Evolutionary conservation across 2,113 vertebrate species (phyloP), one percentile per base, ranked within the genome.

Genomic region (Ascaphus truei): DNA sequence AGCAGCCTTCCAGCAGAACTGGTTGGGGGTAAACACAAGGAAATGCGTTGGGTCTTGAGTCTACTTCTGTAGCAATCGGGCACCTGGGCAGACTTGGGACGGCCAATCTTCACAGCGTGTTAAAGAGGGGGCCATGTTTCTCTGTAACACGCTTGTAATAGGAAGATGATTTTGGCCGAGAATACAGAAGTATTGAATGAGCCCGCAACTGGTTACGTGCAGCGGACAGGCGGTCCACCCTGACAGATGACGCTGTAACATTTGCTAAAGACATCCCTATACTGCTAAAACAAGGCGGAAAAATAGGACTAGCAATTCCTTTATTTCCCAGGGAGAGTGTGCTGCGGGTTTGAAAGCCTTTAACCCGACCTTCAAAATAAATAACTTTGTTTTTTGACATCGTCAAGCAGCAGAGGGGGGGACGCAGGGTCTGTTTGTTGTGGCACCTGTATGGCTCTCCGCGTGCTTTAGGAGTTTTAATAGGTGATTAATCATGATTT

Each of bases 401-500:
- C 26, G 65, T 77, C 3, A 2, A 73, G 57, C 34, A 57, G 20
- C 2, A 59, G 2, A 62, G 26, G 27, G 37, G 23, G 39, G 26
- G 15, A n/a, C 50, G 62, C 15, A 64, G 48, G 63, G 34, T 53
- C 51, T 66, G 53, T 55, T 71, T 82, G 66, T 76, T 73, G 73
- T 68, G 53, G 84, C 82, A 86, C 85, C 84, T 87, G 86, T 76
- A 65, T 73, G 48, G 47, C 59, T 36, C 73, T 77, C 43, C 68
- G 69, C 66, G 73, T 75, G n/a, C 80, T 77, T 68, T 47, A 55
- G 76, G 80, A 76, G 53, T 76, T 83, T 87, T 87, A 88, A 87
- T 88, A 81, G 80, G 83, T 81, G 75, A 89, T 92, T 87, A 85
- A 92, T 92, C 87, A 89, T 87, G 83, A 86, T 89, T 69, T 88